phyloP scores from a whole-genome alignment of 2,113 vertebrate genomes.

The Reinhardtius hippoglossoides region DNA sequence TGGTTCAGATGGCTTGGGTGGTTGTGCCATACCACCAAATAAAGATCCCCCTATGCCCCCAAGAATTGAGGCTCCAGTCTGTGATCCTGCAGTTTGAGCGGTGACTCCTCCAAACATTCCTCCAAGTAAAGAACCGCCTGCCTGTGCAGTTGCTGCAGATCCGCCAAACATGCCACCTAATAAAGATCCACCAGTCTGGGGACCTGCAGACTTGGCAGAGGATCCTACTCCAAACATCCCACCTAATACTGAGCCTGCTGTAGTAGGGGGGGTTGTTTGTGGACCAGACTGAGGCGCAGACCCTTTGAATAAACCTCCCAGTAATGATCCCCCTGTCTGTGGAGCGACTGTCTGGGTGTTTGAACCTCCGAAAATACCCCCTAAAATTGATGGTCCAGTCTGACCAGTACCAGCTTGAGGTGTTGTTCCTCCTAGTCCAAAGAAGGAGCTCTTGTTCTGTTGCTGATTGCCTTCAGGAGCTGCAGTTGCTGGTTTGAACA shows the following conservation, averaged over 20 bases:
- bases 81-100: conserved; percentile 55
- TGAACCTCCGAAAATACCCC: conserved; percentile 87
- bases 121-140: conserved; percentile 70
- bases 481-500: conserved; percentile 71
- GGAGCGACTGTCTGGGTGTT: conserved; percentile 52
- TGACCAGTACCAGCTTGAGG: conserved; percentile 73
- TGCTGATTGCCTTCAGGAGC: conserved; percentile 67
- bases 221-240: conserved; percentile 74
- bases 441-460: conserved; percentile 85
- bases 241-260: conserved; percentile 69
- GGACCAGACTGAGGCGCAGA: conserved; percentile 52
- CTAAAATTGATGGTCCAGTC: conserved; percentile 81
- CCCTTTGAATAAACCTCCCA: conserved; percentile 71
- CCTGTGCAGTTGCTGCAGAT: conserved; percentile 48
- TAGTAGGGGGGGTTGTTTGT: conserved; percentile 33
- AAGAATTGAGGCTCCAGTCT: conserved; percentile 64
- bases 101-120: conserved; percentile 73
- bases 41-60: conserved; percentile 73
- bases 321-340: conserved; percentile 60
- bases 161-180: conserved; percentile 76
- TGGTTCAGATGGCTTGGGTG: conserved; percentile 57
- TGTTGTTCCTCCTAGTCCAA: conserved; percentile 73
- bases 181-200: conserved; percentile 66
- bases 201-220: conserved; percentile 49
- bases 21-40: conserved; percentile 59